These are phyloP conservation scores for Sialia sialis DNA, from an alignment of 2,113 vertebrate genomes.

Conservation along the genomic window DNA sequence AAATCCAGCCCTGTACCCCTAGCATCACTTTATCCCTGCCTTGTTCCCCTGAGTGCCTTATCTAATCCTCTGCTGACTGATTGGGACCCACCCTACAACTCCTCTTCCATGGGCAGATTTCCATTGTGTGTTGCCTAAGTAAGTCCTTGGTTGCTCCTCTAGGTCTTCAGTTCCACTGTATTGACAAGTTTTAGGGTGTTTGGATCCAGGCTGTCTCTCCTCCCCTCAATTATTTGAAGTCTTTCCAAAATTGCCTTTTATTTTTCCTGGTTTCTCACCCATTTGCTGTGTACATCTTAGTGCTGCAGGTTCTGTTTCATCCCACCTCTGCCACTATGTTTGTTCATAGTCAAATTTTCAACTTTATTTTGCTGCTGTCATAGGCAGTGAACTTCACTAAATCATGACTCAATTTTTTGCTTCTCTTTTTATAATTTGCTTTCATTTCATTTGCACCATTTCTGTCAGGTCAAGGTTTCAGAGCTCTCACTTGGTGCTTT, in stretches of 20 bases:
- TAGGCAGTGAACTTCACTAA: background rate
- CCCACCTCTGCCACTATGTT: background rate
- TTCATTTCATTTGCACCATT: background rate
- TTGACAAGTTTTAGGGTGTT: background rate
- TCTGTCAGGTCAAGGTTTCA: background rate
- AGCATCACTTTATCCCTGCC: slow-evolving; percentile 2
- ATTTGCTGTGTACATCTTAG: background rate
- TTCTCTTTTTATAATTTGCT: background rate
- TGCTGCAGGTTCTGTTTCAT: background rate
- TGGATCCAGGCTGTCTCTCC: background rate
- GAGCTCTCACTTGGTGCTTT: background rate
- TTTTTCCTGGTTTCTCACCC: background rate
- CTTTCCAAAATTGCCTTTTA: background rate
- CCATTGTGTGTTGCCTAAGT: background rate
- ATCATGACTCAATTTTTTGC: background rate
- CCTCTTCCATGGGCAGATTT: background rate
- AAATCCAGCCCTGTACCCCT: background rate
- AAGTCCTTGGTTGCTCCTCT: background rate
- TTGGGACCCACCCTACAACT: slow-evolving; percentile 19
- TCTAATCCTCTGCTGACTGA: slow-evolving; percentile 58
- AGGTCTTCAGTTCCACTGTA: background rate
- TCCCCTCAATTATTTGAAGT: background rate
- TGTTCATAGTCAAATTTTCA: background rate
- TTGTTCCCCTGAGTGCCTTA: background rate
- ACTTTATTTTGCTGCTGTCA: background rate